phyloP scores from a whole-genome alignment of 2,113 vertebrate genomes.

The Callaeas wilsoni region DNA sequence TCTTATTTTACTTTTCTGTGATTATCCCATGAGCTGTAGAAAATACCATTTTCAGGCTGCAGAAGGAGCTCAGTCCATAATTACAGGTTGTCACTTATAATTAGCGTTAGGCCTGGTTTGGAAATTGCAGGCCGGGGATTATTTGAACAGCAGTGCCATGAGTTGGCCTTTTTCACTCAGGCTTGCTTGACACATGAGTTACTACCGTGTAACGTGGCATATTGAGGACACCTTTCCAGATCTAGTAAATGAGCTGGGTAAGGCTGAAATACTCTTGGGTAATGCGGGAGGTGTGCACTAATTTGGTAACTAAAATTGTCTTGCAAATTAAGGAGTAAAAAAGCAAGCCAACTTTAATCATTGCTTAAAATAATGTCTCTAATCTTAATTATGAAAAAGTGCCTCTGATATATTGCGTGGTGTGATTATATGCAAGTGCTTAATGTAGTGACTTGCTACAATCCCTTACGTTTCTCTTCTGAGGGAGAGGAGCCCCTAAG shows the following conservation, averaged over 20 bases:
- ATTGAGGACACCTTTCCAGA: background rate
- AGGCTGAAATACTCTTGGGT: slow-evolving; percentile 9
- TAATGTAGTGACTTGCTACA: background rate
- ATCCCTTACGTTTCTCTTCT: background rate
- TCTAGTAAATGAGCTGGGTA: background rate
- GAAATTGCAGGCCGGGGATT: slow-evolving; percentile 29
- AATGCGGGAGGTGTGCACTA: background rate
- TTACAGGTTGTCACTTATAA: slow-evolving; percentile 30
- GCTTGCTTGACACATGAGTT: background rate
- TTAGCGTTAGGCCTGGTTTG: background rate
- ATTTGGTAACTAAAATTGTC: slow-evolving; percentile 24
- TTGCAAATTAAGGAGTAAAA: slow-evolving; percentile 42
- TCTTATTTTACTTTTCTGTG: background rate
- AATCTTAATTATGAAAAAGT: background rate
- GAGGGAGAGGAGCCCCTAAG: background rate
- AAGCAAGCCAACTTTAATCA: slow-evolving; percentile 34
- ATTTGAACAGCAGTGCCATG: slow-evolving; percentile 15
- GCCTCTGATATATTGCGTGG: background rate
- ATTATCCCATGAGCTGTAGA: background rate
- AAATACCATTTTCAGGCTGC: slow-evolving; percentile 22
- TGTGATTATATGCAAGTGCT: background rate
- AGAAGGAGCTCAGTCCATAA: background rate
- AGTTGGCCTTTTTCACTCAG: slow-evolving; percentile 14
- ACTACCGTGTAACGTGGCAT: background rate
- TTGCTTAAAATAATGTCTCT: background rate